Evolutionary conservation across 2,113 vertebrate species (phyloP).

Genomic region (Cichladusa arquata): DNA sequence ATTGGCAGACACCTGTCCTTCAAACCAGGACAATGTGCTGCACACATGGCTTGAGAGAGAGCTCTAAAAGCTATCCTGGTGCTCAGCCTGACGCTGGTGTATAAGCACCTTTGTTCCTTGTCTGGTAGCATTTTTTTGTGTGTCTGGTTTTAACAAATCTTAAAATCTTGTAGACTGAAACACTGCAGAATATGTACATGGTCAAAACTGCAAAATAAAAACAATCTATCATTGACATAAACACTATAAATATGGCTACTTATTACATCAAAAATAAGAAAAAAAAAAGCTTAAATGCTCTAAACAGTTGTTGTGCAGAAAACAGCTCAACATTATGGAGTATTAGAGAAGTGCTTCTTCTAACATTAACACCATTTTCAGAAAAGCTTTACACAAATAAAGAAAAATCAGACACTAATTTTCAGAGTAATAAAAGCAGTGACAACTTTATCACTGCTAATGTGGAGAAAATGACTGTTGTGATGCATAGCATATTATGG

Average conservation of each 20-base stretch:
- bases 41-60: not conserved
- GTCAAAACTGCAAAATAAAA: not conserved
- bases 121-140: not conserved
- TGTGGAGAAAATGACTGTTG: not conserved
- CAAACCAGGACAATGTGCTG: too few species aligned
- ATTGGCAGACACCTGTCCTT: too few species aligned
- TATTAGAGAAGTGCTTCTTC: not conserved
- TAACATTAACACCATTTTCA: not conserved
- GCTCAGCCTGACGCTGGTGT: not conserved
- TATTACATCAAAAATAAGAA: not conserved
- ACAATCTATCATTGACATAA: not conserved
- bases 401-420: conserved; percentile 1
- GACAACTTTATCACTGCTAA: not conserved
- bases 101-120: not conserved
- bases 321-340: not conserved
- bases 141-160: not conserved
- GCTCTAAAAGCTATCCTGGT: not conserved
- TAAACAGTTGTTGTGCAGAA: not conserved
- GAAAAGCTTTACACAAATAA: conserved; percentile 3
- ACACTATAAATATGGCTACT: not conserved
- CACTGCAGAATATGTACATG: not conserved
- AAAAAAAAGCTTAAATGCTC: not conserved
- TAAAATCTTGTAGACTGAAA: not conserved
- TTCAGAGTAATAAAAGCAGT: conserved; percentile 5
- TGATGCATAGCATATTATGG: not conserved